These are phyloP conservation scores for Macquaria australasica DNA, from an alignment of 2,113 vertebrate genomes.

Conservation along the genomic window DNA sequence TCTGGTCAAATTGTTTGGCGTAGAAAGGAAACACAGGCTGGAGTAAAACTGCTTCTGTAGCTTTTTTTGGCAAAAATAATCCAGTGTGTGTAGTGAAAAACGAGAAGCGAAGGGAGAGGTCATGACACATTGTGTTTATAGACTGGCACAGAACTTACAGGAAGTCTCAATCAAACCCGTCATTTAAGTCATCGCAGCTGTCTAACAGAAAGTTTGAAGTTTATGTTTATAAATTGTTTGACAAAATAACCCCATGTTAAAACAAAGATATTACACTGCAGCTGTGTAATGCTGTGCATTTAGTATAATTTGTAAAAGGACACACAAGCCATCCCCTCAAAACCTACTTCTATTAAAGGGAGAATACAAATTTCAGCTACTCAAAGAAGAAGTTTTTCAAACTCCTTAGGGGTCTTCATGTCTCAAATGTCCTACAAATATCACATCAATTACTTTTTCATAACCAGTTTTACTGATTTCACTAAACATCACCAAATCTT, in stretches of 20 bases:
- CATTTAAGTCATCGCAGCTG: not conserved
- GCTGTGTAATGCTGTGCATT: not conserved
- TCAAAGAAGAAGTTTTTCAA: not conserved
- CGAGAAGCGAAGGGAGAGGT: constrained; percentile 3
- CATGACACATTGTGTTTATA: not conserved
- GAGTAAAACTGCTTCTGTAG: constrained; percentile 19
- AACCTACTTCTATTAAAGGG: not conserved
- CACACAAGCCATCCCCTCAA: not conserved
- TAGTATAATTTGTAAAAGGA: not conserved
- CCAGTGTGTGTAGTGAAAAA: constrained; percentile 1
- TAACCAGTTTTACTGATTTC: not conserved
- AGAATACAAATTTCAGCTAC: not conserved
- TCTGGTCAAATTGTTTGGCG: constrained; percentile 24
- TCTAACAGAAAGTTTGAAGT: not conserved
- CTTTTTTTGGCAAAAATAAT: not conserved
- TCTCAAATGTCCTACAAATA: not conserved
- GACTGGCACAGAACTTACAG: constrained; percentile 1
- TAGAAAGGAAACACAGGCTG: not conserved
- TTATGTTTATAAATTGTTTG: not conserved
- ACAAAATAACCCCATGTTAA: not conserved
- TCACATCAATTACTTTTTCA: not conserved
- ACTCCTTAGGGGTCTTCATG: not conserved
- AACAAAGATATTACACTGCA: not conserved
- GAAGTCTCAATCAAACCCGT: not conserved
- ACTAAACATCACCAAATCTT: not conserved